phyloP scores from a whole-genome alignment of 2,888 invertebrate species.

The Caenorhabditis sp. region DNA sequence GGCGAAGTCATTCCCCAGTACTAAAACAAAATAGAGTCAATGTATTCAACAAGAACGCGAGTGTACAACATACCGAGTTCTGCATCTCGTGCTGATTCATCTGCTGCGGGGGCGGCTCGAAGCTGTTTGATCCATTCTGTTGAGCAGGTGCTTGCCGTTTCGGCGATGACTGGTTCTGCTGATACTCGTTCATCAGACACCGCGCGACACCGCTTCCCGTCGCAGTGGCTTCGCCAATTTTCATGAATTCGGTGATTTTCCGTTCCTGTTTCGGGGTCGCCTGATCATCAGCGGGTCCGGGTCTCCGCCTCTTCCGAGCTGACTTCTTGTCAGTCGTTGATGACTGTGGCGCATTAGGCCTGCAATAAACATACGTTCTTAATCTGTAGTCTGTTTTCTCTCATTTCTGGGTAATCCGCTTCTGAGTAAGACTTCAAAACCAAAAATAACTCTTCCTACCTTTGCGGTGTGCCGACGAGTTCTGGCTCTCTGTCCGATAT shows the following conservation, averaged over 20 bases:
- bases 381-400: neutral
- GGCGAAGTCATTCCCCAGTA: constrained; percentile 59
- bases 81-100: constrained; percentile 47
- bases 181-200: constrained; percentile 45
- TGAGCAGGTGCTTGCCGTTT: constrained; percentile 46
- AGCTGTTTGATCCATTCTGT: constrained; percentile 59
- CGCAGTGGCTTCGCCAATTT: constrained; percentile 27
- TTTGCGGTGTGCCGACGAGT: constrained; percentile 62
- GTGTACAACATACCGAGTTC: constrained; percentile 3
- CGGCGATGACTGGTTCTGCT: constrained; percentile 60
- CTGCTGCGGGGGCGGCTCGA: constrained; percentile 23
- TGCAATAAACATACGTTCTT: constrained; percentile 27
- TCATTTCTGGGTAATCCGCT: constrained; percentile 23
- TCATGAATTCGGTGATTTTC: constrained; percentile 75
- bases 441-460: constrained; percentile 31
- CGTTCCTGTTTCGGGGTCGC: constrained; percentile 72
- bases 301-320: constrained; percentile 60
- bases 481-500: constrained; percentile 71
- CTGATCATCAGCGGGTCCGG: constrained; percentile 37
- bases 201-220: constrained; percentile 31
- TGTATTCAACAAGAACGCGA: neutral
- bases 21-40: neutral
- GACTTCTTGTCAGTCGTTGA: constrained; percentile 67
- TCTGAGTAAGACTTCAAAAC: neutral
- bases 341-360: constrained; percentile 42